Conservation (phyloP, 2,888 invertebrate species). For the Athripsodes cinereus region DNA sequence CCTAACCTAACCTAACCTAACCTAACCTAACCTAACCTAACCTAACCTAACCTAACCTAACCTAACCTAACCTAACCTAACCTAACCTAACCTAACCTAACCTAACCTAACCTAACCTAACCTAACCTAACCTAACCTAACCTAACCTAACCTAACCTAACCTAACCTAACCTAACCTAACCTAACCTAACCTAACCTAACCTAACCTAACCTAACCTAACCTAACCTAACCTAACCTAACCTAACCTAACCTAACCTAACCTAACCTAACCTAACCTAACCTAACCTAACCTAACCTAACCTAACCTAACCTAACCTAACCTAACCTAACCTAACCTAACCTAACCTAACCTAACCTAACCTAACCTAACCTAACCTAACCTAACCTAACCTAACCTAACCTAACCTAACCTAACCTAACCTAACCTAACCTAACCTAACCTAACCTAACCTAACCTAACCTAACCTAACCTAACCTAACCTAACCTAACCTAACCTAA, state of each 20-base stretch:
- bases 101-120: conserved; percentile 27
- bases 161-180: conserved; percentile 18
- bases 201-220: conserved; percentile 24
- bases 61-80: conserved; percentile 14
- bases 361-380: conserved; percentile 12
- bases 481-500: conserved; percentile 23
- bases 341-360: conserved; percentile 12
- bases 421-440: conserved; percentile 17
- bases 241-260: conserved; percentile 15
- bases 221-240: conserved; percentile 18
- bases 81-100: conserved; percentile 28
- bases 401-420: conserved; percentile 17
- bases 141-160: conserved; percentile 12
- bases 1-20: conserved; percentile 12
- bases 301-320: conserved; percentile 21
- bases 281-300: conserved; percentile 23
- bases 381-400: conserved; percentile 15
- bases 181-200: conserved; percentile 25
- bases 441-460: conserved; percentile 17
- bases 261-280: conserved; percentile 1
- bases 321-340: conserved; percentile 11
- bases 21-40: conserved; percentile 5
- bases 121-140: conserved; percentile 26
- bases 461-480: conserved; percentile 25
- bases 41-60: conserved; percentile 5